These are phyloP conservation scores for Coelinius sp. DNA, from an alignment of 2,888 invertebrate genomes.

Conservation along the genomic window DNA sequence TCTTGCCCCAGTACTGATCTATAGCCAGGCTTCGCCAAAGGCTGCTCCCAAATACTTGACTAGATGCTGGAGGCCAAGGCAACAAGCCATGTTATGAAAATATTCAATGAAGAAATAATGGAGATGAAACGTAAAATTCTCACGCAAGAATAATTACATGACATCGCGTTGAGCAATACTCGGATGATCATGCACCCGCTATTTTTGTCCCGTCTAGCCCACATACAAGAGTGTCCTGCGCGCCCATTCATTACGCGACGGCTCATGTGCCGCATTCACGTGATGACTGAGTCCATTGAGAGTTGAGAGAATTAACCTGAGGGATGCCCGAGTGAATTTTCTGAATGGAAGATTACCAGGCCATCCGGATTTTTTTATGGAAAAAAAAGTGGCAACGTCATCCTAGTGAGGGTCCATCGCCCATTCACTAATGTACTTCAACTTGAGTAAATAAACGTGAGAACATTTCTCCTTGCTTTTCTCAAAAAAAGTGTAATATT, in stretches of 20 bases:
- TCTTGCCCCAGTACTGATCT: too few species aligned
- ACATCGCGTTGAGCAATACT: slow-evolving; percentile 38
- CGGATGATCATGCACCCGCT: slow-evolving; percentile 52
- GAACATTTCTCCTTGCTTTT: neutral
- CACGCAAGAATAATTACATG: slow-evolving; percentile 17
- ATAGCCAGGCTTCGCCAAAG: too few species aligned
- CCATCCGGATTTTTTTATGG: slow-evolving; percentile 22
- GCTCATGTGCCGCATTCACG: slow-evolving; percentile 46
- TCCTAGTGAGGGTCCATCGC: slow-evolving; percentile 41
- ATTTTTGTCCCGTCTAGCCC: slow-evolving; percentile 25
- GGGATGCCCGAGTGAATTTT: slow-evolving; percentile 56
- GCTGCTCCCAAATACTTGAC: too few species aligned
- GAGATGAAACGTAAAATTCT: slow-evolving; percentile 22
- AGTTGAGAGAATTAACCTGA: slow-evolving; percentile 56
- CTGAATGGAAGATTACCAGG: slow-evolving; percentile 57
- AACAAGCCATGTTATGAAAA: too few species aligned
- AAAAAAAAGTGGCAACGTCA: slow-evolving; percentile 42
- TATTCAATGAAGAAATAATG: neutral
- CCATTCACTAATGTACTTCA: slow-evolving; percentile 19
- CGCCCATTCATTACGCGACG: slow-evolving; percentile 54
- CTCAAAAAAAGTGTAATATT: neutral
- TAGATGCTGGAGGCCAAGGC: too few species aligned
- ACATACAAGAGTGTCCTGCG: slow-evolving; percentile 22
- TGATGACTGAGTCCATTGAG: slow-evolving; percentile 49
- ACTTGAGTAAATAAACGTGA: slow-evolving; percentile 22